Base-by-base conservation (phyloP, 2,888 invertebrate genomes). In the Hoplodrina ambigua region DNA sequence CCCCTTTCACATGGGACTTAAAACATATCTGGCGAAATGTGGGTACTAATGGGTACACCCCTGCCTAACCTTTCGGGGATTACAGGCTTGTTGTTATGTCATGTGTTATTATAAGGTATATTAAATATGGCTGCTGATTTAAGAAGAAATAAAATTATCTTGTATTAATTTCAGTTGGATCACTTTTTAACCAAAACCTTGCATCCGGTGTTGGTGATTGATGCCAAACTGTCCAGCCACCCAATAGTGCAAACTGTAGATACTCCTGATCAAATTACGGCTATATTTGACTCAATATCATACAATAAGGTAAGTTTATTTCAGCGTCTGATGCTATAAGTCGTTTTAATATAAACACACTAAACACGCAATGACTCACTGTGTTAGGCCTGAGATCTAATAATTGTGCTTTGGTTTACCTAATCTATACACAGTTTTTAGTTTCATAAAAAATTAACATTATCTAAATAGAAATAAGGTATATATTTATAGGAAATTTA, bases 261-360 rank as follows among this genome's bases (percentile, higher is more conserved):
- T 41, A 98, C 98, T 78, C 99, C 99, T 0, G 97, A 98, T 89
- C 97, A 99, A 95, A 99, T 99, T 67, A 98, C 98, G 0, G 98
- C 98, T 81, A 97, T 99, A 68, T 99, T 99, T 89, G 99, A 99
- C 91, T 93, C 96, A 0, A 99, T 99, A 76, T 98, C 99, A 0
- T 99, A 99, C 88, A 97, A 97, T 77, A 99, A 99, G 96, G 98
- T 98, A 91, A 88, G 41, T 37, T 37, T 37, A 25, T 11, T 57
- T 33, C 8, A 19, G 10, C 4, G 50, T 53, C 15, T 7, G 15
- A 17, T 46, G 17, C 6, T 3, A 46, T 46, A 46, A 6, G 17
- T 46, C 17, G 5, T 46, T 46, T 46, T 46, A 17, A 46, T 17
- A 4, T 41, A 13, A 2, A 41, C 41, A 41, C 8, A 2, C 13